phyloP scores from a whole-genome alignment of 2,113 vertebrate genomes.

The Ochotona curzoniae region DNA sequence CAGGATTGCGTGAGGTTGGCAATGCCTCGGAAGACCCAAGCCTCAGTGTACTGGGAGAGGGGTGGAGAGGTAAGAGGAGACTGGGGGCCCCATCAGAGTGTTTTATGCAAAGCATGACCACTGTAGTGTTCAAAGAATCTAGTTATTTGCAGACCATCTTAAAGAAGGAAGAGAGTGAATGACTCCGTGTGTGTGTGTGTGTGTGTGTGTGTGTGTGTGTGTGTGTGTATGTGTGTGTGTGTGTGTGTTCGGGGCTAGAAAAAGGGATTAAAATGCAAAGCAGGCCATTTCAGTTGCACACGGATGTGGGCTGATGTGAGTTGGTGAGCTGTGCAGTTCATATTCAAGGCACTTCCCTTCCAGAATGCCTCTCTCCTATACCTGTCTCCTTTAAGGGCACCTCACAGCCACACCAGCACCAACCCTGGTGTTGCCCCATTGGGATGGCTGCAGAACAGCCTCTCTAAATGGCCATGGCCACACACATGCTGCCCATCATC shows the following conservation, averaged over 20 bases:
- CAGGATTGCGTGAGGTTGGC: neutral
- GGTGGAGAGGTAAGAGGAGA: fast-evolving
- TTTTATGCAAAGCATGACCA: neutral
- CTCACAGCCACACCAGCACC: neutral
- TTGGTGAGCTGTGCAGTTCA: neutral
- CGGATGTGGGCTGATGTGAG: no score
- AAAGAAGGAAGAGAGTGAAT: neutral
- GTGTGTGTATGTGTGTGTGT: no score
- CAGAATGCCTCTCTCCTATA: neutral
- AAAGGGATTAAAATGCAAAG: neutral
- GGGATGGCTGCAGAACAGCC: neutral
- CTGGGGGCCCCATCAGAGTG: no score
- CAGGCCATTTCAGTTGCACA: neutral
- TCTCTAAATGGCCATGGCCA: neutral
- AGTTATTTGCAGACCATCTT: neutral
- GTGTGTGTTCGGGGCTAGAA: no score
- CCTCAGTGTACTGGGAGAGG: neutral
- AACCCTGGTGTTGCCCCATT: neutral
- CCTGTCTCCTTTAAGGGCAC: neutral
- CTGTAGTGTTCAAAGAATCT: neutral
- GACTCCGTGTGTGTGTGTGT: no score
- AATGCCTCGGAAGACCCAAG: neutral
- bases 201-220: no score
- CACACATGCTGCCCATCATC: neutral
- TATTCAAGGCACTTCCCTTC: neutral